Evolutionary conservation across 35 echinoderm and acorn worm genomes (phyloP), one percentile per base, ranked within the genome.

Genomic region (Strongylocentrotus purpuratus): DNA sequence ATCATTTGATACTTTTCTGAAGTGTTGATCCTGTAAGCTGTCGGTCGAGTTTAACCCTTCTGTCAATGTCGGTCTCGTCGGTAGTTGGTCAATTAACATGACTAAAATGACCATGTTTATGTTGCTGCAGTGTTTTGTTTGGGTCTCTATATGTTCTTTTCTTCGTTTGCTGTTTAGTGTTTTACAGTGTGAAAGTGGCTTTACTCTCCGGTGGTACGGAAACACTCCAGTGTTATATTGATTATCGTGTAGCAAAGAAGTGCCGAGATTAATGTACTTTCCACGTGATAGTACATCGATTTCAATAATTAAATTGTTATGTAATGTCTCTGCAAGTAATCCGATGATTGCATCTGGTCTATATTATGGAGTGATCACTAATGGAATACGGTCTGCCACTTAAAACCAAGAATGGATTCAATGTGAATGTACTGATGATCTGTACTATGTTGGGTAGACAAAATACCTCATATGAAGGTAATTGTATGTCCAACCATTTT

Each of bases 181-280:
- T 41, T 41, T 31, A 22, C 20, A 78, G 22, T 70, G 18, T 7
- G 65, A 78, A 78, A 78, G 65, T 28, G 20, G 22, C 2, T n/a
- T 28, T n/a, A 22, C 25, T 7, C 25, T 78, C 65, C 65, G 4
- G 7, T 7, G 65, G 4, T 22, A 78, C 20, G 65, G 65, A 28
- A 28, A 28, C 22, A 78, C 20, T 78, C 65, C 20, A 55, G 11
- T 0, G 9, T 10, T 7, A 8, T 78, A 78, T 78, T 78, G 65
- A 78, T 78, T 78, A 78, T 28, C 25, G 4, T 31, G 65, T 78
- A 6, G 65, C 22, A 78, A 70, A 20, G 61, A 70, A 78, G 65
- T 78, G 65, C n/a, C 28, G 65, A 78, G 65, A 78, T 78, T 78
- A 78, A 78, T 78, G 65, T 78, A 78, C 65, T 28, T 78, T 78